Base-by-base conservation (phyloP, 2,113 vertebrate species). In the Megalops atlanticus region DNA sequence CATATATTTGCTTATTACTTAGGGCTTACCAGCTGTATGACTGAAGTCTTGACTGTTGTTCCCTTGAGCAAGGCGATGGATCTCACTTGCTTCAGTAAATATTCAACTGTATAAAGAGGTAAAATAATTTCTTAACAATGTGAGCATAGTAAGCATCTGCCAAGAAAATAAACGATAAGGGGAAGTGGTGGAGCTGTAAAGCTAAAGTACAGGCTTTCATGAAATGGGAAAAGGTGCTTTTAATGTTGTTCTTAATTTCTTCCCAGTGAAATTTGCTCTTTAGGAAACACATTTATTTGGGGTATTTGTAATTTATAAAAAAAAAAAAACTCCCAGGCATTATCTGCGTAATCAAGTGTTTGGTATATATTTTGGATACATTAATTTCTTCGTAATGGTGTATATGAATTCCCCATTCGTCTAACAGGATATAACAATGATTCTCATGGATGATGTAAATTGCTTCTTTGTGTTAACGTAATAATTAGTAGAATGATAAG, bases 371-470 rank as follows among this genome's bases (percentile, higher is more conserved):
- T 49, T 49, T 49, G 4, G 18, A 49, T 49, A 49, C 47, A 49
- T 49, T 15, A 49, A 16, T 49, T 11, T 16, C 47, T 49, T 49
- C 47, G n/a, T n/a, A 18, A n/a, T 24, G n/a, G 21, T 69, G 40
- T 78, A 38, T 78, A 52, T 18, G 38, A 35, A 43, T 78, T 58
- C 58, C 58, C 15, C 58, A 78, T 45, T 78, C 12, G 69, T 69
- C 39, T 41, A n/a, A 39, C 54, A 78, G 27, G 58, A 47, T n/a
- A 36, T 79, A 24, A 38, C 24, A 47, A 39, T 71, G 41, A 33
- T 31, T 24, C 31, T 31, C 1, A 7, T 11, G 33, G 39, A 24
- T 14, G 76, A 35, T 27, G 16, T 35, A 36, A 72, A 79, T 33
- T n/a, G 5, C 16, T 70, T 39, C 43, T 49, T 79, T 24, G 64